Percentiles rank a stretch among this genome's conserved stretches.
These are phyloP conservation scores for Meleagris gallopavo DNA, from an alignment of 2,113 vertebrate genomes.

Conservation along the genomic window DNA sequence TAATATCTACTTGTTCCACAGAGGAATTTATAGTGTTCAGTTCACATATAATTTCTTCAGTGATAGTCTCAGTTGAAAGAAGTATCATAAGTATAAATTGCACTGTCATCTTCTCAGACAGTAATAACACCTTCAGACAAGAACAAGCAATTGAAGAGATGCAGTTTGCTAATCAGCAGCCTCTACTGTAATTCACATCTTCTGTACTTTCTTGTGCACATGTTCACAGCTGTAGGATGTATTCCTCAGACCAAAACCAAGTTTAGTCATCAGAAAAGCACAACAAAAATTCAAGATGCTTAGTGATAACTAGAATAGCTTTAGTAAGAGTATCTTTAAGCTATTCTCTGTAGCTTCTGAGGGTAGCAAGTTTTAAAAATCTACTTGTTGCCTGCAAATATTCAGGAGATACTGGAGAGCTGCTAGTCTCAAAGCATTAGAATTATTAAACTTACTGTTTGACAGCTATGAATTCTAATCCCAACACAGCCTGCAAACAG, in stretches of 20 bases:
- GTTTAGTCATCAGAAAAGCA: background rate
- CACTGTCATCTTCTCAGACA: background rate
- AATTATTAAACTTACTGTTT: background rate
- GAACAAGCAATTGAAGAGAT: background rate
- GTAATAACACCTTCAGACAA: background rate
- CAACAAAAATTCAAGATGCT: background rate
- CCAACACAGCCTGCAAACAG: background rate
- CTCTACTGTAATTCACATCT: background rate
- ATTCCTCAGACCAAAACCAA: background rate
- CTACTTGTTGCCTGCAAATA: background rate
- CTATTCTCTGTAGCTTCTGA: background rate
- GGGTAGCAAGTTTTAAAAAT: background rate
- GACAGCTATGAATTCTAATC: background rate
- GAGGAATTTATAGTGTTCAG: conserved; percentile 19
- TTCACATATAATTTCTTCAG: background rate
- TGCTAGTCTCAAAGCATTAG: background rate
- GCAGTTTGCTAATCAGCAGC: conserved; percentile 19
- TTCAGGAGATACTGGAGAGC: background rate
- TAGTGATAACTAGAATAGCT: background rate
- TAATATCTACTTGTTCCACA: conserved; percentile 32
- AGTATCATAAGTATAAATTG: conserved; percentile 9
- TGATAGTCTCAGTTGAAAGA: conserved; percentile 15
- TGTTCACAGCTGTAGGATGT: background rate
- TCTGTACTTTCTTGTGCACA: background rate
- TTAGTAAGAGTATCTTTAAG: background rate